Evolutionary conservation across 2,888 invertebrate species (phyloP), one percentile per base, ranked within the genome.

Genomic region (Lamellibrachia columna): DNA sequence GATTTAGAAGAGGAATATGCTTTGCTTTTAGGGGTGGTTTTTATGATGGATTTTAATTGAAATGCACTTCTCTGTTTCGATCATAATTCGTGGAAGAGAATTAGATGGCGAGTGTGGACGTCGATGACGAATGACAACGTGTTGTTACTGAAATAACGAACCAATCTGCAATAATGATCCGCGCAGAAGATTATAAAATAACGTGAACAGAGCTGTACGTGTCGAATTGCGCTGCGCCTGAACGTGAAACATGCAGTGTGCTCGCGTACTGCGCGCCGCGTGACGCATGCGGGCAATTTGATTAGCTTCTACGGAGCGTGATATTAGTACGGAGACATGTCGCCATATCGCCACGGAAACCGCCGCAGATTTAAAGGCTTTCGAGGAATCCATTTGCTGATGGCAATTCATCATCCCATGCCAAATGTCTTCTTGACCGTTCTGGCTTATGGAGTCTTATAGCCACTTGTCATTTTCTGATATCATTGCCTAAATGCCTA

Each of bases 111-210:
- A 22, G 75, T 6, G 75, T 22, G 75, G 75, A 15, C 15, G 22
- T 22, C 22, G 75, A 15, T 22, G 75, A 22, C 75, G 75, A 75
- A 75, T 75, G n/a, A 75, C 75, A 75, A 75, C 75, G 22, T 75
- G 75, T 15, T 15, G n/a, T 75, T 75, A 75, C 75, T 75, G 22
- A n/a, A 75, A 75, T 75, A 75, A 75, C 75, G 75, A 75, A 75
- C 75, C 22, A 75, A 75, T 75, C 75, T 75, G 75, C 75, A 75
- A 75, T 75, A 75, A 75, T 75, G 75, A 75, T 75, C 75, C 75
- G 75, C 15, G 75, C 75, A 75, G 75, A 75, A 75, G 75, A 75
- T 75, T 15, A 75, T 75, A 75, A 75, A 75, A 75, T 75, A 75
- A 75, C 75, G 75, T 75, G n/a, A 15, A 22, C 22, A 22, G 75